Percentiles rank a stretch among this genome's conserved stretches.
Evolutionary conservation across 2,888 invertebrate genomes (phyloP).

Genomic region (Tetrapedia diversipes): DNA sequence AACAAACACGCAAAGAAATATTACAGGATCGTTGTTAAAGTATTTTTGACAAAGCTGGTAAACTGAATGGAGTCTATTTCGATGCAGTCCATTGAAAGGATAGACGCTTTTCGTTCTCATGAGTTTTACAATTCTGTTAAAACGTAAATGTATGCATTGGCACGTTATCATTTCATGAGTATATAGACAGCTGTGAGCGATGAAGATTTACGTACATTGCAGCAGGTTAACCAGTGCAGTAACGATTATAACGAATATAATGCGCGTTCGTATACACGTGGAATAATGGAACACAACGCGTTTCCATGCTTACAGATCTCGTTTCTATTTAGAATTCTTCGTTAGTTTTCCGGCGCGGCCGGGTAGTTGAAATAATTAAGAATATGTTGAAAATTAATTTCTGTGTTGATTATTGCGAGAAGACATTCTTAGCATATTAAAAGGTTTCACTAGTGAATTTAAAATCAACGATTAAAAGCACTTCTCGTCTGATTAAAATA

Average conservation of each 20-base stretch:
- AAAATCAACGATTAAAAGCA: background rate
- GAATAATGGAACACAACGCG: conserved; percentile 6
- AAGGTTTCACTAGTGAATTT: background rate
- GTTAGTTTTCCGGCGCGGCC: too few species aligned
- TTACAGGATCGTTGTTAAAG: background rate
- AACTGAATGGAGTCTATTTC: conserved; percentile 8
- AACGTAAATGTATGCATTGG: background rate
- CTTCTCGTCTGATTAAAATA: background rate
- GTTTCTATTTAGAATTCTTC: background rate
- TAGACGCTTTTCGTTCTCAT: background rate
- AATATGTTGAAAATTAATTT: background rate
- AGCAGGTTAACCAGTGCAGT: conserved; percentile 6
- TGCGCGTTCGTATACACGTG: background rate
- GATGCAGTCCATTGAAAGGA: background rate
- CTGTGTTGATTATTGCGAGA: background rate
- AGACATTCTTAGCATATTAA: conserved; percentile 6
- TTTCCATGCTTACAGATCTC: background rate
- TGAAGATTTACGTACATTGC: conserved; percentile 5
- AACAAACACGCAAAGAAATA: background rate
- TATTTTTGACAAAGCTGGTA: background rate
- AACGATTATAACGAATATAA: conserved; percentile 24
- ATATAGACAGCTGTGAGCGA: conserved; percentile 28
- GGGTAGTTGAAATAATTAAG: too few species aligned
- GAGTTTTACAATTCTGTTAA: conserved; percentile 5
- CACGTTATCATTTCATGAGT: background rate